Evolutionary conservation across 2,797 vertebrate genomes (phyloP).

Genomic region (Dendrocincla tyrannina): DNA sequence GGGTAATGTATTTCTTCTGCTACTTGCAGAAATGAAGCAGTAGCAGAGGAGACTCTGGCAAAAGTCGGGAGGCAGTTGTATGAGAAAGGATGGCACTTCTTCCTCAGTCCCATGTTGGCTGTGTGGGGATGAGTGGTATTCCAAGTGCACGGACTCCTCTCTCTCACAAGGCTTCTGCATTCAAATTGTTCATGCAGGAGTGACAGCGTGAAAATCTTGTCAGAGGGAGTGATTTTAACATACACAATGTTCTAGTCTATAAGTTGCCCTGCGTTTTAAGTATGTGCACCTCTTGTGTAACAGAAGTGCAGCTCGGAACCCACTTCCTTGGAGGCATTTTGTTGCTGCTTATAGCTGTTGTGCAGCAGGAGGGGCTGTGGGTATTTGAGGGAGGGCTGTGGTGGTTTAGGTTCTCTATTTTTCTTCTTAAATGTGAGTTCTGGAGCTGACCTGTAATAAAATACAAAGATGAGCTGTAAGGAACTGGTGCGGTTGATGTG

Average conservation of each 20-base stretch:
- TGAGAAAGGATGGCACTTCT: background rate
- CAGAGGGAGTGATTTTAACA: slow-evolving; percentile 40
- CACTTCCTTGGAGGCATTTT: background rate
- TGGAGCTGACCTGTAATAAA: background rate
- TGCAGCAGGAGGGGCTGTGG: background rate
- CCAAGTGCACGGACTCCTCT: background rate
- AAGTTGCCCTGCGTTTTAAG: background rate
- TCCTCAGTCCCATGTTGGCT: background rate
- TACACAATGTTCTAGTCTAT: background rate
- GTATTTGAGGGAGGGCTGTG: background rate
- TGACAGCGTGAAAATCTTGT: background rate
- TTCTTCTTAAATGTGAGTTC: background rate
- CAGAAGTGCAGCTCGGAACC: background rate
- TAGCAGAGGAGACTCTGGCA: background rate
- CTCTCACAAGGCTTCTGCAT: background rate
- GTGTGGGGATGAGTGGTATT: background rate
- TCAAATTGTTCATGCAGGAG: background rate
- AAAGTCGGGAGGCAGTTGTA: background rate
- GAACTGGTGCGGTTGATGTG: background rate
- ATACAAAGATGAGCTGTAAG: background rate
- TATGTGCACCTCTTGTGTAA: background rate
- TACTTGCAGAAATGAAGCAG: background rate
- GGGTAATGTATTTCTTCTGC: background rate
- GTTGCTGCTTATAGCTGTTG: background rate
- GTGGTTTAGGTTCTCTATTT: background rate